Evolutionary conservation across 2,113 vertebrate genomes (phyloP).

Genomic region (Osmerus eperlanus): DNA sequence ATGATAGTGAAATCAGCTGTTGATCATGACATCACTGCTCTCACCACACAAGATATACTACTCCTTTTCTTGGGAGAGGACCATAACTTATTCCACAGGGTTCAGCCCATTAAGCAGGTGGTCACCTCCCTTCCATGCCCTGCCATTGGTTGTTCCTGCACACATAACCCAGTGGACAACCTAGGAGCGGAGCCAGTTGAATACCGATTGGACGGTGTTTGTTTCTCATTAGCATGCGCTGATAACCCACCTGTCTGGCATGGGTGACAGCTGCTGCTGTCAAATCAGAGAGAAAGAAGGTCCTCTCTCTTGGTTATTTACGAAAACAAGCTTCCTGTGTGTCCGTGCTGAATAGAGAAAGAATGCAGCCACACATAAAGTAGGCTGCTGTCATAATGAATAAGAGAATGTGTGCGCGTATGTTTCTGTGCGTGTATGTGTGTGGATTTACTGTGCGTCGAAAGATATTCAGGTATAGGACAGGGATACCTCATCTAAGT

Average conservation of each 20-base stretch:
- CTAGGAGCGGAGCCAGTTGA: neutral
- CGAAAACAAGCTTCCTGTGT: neutral
- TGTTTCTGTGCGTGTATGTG: neutral
- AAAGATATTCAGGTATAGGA: neutral
- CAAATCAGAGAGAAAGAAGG: neutral
- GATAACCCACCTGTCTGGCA: neutral
- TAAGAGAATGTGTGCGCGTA: neutral
- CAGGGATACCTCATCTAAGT: too few species aligned
- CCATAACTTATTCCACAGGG: too few species aligned
- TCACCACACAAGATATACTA: too few species aligned
- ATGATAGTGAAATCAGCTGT: too few species aligned
- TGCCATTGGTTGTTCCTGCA: neutral
- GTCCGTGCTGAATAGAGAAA: neutral
- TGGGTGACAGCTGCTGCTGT: neutral
- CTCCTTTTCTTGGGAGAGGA: too few species aligned
- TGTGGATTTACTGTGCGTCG: neutral
- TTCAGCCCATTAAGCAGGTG: neutral
- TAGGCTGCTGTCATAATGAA: neutral
- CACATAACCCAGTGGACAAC: neutral
- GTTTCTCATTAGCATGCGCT: constrained; percentile 4
- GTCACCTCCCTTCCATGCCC: neutral
- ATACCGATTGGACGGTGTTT: neutral
- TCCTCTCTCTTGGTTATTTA: neutral
- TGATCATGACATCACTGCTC: too few species aligned
- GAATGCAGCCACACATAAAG: too few species aligned